A percentile compares a stretch with the other conserved stretches of the same genome.
phyloP scores from a whole-genome alignment of 1,140 invertebrate genomes.

The Drosophila oshimai region DNA sequence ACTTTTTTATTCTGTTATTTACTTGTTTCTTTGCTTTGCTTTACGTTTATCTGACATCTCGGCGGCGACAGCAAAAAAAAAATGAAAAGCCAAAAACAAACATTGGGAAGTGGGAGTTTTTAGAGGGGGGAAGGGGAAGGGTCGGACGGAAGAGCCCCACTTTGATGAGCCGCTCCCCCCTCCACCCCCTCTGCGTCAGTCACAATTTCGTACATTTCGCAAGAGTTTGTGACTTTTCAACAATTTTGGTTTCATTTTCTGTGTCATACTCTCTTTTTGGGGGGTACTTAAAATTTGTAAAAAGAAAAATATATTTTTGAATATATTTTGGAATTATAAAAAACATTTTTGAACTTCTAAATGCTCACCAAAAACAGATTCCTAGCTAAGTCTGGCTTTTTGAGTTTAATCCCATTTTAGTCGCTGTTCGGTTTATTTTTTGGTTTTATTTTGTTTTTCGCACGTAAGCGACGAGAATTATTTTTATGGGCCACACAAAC shows the following conservation, averaged over 20 bases:
- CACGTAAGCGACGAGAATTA: conserved; percentile 60
- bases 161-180: conserved; percentile 45
- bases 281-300: not conserved
- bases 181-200: not conserved
- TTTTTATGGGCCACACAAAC: conserved; percentile 66
- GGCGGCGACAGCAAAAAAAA: conserved; percentile 1
- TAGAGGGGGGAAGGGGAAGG: too few relatives aligned
- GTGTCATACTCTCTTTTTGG: not conserved
- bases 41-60: conserved; percentile 12
- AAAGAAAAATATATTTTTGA: too few relatives aligned
- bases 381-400: too few relatives aligned
- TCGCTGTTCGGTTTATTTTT: not conserved
- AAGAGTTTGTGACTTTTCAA: conserved; percentile 42
- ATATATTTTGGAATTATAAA: too few relatives aligned
- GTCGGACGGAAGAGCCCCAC: not conserved
- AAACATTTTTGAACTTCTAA: too few relatives aligned
- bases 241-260: not conserved
- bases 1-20: not conserved
- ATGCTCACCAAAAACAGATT: too few relatives aligned
- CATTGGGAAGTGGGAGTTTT: not conserved
- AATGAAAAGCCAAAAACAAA: not conserved
- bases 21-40: not conserved
- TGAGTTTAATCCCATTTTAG: not conserved
- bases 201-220: conserved; percentile 14
- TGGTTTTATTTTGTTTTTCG: conserved; percentile 26